Percentiles rank a stretch among this genome's conserved stretches.
These are phyloP conservation scores for Drosophila tanythrix DNA, from an alignment of 2,888 invertebrate species.

Conservation along the genomic window DNA sequence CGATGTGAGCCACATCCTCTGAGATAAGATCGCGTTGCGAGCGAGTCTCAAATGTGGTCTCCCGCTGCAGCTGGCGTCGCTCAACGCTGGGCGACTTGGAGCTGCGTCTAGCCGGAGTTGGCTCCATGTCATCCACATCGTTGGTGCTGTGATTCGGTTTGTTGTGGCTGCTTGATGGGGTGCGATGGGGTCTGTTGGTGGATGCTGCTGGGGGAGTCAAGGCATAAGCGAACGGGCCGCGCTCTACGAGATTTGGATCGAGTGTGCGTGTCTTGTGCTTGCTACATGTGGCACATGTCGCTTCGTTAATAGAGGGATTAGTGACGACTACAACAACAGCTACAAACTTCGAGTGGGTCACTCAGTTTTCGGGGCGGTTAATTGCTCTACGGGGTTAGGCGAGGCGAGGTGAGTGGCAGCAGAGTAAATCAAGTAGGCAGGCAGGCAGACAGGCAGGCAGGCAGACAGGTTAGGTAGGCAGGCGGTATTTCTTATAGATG, in stretches of 20 bases:
- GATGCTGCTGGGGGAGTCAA: constrained; percentile 61
- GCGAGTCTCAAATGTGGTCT: constrained; percentile 69
- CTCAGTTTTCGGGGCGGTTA: constrained; percentile 38
- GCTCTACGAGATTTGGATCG: constrained; percentile 31
- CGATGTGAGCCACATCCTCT: constrained; percentile 40
- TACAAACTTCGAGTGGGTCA: constrained; percentile 10
- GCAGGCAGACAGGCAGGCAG: not conserved
- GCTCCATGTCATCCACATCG: constrained; percentile 30
- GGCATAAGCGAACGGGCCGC: constrained; percentile 51
- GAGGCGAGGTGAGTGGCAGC: constrained; percentile 30
- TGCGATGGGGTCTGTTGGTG: constrained; percentile 58
- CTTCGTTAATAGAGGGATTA: constrained; percentile 56
- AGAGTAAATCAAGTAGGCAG: constrained; percentile 40
- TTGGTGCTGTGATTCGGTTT: constrained; percentile 43
- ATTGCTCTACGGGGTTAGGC: constrained; percentile 59
- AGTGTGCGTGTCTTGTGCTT: constrained; percentile 35
- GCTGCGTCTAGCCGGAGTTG: constrained; percentile 45
- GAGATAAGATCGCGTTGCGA: constrained; percentile 45
- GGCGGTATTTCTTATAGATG: constrained; percentile 4
- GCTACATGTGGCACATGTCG: constrained; percentile 24
- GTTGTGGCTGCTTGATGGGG: constrained; percentile 54
- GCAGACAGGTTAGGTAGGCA: not conserved
- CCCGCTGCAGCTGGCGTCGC: constrained; percentile 68
- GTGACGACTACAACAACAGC: constrained; percentile 53
- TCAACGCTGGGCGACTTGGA: constrained; percentile 69